Evolutionary conservation across 1,140 invertebrate genomes (phyloP), one percentile per base, ranked within the genome.

Genomic region (Amphibalanus amphitrite): DNA sequence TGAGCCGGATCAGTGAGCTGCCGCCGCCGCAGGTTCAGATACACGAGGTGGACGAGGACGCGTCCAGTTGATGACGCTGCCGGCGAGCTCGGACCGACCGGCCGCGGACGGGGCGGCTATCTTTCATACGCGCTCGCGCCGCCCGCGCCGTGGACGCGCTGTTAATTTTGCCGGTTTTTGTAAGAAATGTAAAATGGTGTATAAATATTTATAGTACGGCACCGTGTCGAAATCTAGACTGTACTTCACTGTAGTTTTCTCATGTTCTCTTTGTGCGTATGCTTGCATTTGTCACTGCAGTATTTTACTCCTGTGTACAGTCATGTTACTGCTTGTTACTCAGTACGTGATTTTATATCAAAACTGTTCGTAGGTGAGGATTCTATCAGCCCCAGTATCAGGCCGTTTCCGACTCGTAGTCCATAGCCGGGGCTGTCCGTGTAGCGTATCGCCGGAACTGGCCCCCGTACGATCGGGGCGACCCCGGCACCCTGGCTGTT

Each of bases 301-400:
- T 59, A 59, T 59, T 59, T 59, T 59, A 59, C 10, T 59, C 47
- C 20, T 59, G 47, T 59, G 47, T 59, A 59, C 47, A 59, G 47
- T 59, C 47, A 59, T 6, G 47, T 59, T 59, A 20, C 47, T 59
- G 47, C 47, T 59, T 59, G 47, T 59, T 59, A 59, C 47, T 59
- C 47, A 59, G 47, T 59, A 59, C 47, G 47, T 59, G 47, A 59
- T 59, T 59, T 59, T 59, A 59, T 59, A 59, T 59, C 47, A 59
- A 59, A 59, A 59, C 47, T 59, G 47, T 59, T 59, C 47, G 47
- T 59, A 59, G 47, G 47, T 20, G 13, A 6, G 47, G 47, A 59
- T 23, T 59, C 20, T 59, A 59, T 23, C 47, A 59, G 20, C 47
- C 20, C 10, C n/a, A 17, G 20, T 59, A 59, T 20, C 47, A 59